These are phyloP conservation scores for Sciaenops ocellatus DNA, from an alignment of 2,797 vertebrate species.

Conservation along the genomic window DNA sequence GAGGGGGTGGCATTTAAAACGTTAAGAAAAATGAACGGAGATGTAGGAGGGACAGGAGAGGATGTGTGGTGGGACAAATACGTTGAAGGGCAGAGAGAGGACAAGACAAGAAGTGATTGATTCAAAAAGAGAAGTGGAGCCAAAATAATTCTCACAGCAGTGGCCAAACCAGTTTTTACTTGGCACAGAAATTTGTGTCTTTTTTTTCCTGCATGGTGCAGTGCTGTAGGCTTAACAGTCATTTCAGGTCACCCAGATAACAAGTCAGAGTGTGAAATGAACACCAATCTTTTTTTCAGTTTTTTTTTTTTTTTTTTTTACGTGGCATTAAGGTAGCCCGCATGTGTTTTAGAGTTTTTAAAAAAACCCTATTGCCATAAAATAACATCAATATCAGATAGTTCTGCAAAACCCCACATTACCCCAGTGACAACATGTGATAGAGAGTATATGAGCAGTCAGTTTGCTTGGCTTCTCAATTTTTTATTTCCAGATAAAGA, in stretches of 20 bases:
- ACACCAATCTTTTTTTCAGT: background rate
- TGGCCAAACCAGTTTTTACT: background rate
- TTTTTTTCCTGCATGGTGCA: background rate
- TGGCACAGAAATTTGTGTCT: background rate
- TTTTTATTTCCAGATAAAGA: background rate
- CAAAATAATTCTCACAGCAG: background rate
- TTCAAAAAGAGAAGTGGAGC: background rate
- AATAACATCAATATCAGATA: background rate
- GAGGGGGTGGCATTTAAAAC: constrained; percentile 3
- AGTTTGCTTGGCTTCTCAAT: background rate
- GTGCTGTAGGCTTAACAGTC: background rate
- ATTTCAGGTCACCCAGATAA: background rate
- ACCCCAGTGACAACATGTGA: no score
- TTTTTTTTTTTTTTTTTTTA: background rate
- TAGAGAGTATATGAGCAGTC: background rate
- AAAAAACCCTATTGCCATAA: background rate
- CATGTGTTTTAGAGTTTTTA: background rate
- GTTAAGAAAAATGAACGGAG: background rate
- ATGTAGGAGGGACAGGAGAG: background rate
- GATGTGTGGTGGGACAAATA: background rate
- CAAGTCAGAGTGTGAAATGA: background rate
- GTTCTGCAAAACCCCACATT: no score
- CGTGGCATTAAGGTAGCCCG: background rate
- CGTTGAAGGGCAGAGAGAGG: background rate
- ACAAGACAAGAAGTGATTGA: background rate